Conservation (phyloP, 1,140 invertebrate species). For the Pectinophora gossypiella region DNA sequence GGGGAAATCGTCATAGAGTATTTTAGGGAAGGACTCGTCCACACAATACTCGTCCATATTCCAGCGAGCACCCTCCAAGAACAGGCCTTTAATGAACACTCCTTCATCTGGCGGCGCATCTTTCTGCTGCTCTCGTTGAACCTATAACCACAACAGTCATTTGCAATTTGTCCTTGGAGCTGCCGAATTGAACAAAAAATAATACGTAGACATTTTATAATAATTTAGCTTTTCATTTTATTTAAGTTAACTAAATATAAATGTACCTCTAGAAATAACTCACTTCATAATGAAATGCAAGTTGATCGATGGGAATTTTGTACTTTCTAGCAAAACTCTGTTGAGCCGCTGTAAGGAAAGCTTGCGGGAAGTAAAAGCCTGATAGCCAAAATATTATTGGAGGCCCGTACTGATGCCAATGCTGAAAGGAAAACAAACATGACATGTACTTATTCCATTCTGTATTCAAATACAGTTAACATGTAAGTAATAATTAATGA, state of each 20-base stretch:
- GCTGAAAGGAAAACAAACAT: constrained; percentile 62
- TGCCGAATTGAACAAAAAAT: too few species aligned
- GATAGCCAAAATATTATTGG: constrained; percentile 93
- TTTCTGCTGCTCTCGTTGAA: constrained; percentile 64
- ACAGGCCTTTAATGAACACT: constrained; percentile 90
- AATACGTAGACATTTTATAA: too few species aligned
- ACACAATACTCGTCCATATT: constrained; percentile 80
- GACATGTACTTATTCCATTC: too few species aligned
- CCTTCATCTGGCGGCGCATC: constrained; percentile 83
- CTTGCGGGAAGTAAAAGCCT: constrained; percentile 97
- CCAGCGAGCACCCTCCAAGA: constrained; percentile 92
- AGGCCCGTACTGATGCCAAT: constrained; percentile 90
- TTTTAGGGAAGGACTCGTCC: constrained; percentile 88
- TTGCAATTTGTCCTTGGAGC: too few species aligned
- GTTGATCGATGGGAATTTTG: constrained; percentile 92
- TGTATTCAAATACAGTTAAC: too few species aligned
- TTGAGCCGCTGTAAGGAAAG: constrained; percentile 94
- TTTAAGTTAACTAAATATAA: too few species aligned
- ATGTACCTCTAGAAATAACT: too few species aligned
- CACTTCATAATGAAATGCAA: constrained; percentile 90
- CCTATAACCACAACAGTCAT: too few species aligned
- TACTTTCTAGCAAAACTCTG: constrained; percentile 96
- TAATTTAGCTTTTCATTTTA: too few species aligned
- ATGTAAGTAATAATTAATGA: too few species aligned
- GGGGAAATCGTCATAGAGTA: constrained; percentile 88